Evolutionary conservation across 2,888 invertebrate species (phyloP), one percentile per base, ranked within the genome.

Genomic region (Coleophora deauratella): DNA sequence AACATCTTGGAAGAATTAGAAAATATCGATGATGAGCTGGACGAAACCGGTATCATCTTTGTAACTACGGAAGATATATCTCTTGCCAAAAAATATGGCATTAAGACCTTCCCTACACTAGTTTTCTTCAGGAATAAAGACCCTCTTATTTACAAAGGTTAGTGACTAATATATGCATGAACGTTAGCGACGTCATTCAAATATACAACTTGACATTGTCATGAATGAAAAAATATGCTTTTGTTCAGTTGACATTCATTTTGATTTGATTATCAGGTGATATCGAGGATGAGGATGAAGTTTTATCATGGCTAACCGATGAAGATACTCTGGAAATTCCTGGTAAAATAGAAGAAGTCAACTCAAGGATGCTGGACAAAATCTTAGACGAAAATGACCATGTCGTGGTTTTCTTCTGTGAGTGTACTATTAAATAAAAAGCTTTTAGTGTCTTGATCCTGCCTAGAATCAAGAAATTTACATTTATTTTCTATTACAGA

Each of bases 71-170:
- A 96, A 79, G 97, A 97, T 62, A 85, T 88, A 4, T 66, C 72
- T 1, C 77, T 95, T 41, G 96, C 96, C 8, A 94, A 93, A 76
- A 94, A 95, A 68, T 90, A 94, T 57, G 93, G 92, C 48, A 92
- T 97, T 59, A 96, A 93, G 68, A 88, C 82, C 45, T 94, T 94
- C 86, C 97, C 97, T 2, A 90, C 93, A 37, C 80, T 97, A 43
- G 95, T 93, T 21, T 93, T 97, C 88, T 97, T 97, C 79, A 89
- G 97, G 58, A 97, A 97, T 69, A 95, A 93, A 60, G 96, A 96
- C 64, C 96, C 96, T 9, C 85, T 97, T 40, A 78, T 93, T 45
- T 97, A 92, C 71, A 90, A 90, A 59, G 92, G 89, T 88, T 63
- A 52, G 45, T 12, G n/a, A 50, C 47, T 1, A 13, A 38, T 35